Percentiles rank a stretch among this genome's conserved stretches.
These are phyloP conservation scores for Alectoris magna DNA, from an alignment of 2,797 vertebrate species.

Conservation along the genomic window DNA sequence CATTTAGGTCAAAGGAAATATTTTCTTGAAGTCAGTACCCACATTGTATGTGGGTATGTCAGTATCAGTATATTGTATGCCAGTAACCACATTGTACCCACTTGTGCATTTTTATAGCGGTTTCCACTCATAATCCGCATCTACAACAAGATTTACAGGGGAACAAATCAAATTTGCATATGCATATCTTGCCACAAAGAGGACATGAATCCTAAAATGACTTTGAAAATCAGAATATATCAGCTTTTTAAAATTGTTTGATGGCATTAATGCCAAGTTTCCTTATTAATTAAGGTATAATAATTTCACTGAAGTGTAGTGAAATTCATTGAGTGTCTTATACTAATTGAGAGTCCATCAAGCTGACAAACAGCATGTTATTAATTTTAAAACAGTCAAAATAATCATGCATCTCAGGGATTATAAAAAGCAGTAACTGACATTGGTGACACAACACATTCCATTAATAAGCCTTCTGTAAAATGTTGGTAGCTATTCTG, in stretches of 20 bases:
- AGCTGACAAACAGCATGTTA: slow-evolving; percentile 25
- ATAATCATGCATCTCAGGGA: slow-evolving; percentile 15
- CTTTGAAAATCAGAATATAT: background rate
- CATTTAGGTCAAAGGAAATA: background rate
- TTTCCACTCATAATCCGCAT: background rate
- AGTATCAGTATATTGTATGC: too few relatives aligned
- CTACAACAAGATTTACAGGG: background rate
- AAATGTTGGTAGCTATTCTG: slow-evolving; percentile 15
- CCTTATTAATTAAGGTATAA: slow-evolving; percentile 18
- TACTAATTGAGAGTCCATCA: slow-evolving; percentile 21
- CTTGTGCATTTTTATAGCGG: background rate
- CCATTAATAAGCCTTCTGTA: slow-evolving; percentile 47
- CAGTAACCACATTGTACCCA: background rate
- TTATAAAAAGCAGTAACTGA: slow-evolving; percentile 34
- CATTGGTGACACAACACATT: slow-evolving; percentile 51
- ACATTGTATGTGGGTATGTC: background rate
- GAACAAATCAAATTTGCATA: background rate
- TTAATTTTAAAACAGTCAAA: slow-evolving; percentile 50
- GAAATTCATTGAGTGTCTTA: background rate
- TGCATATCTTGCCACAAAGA: background rate
- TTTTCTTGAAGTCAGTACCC: background rate
- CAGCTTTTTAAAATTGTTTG: slow-evolving; percentile 2
- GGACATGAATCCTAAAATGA: background rate
- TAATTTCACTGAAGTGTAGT: background rate
- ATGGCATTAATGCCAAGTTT: background rate